Evolutionary conservation across 2,113 vertebrate species (phyloP).

Genomic region (Nycticryphes semicollaris): DNA sequence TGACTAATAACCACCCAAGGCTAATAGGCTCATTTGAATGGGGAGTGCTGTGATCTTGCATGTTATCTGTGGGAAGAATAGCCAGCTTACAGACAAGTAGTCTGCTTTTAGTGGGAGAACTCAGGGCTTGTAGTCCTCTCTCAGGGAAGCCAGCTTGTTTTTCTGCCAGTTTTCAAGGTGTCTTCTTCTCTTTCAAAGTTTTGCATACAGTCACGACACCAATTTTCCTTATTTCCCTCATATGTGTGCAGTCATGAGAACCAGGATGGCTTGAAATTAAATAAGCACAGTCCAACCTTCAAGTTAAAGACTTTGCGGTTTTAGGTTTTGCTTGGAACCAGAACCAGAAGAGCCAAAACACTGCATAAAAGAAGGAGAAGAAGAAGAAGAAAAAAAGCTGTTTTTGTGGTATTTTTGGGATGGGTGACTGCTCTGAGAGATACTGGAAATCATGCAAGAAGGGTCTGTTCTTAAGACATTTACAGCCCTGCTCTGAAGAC

Average conservation of each 20-base stretch:
- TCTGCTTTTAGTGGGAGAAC: not conserved
- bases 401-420: constrained; percentile 30
- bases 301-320: not conserved
- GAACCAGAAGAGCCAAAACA: constrained; percentile 10
- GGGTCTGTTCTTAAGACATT: constrained; percentile 7
- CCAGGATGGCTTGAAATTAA: not conserved
- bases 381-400: not conserved
- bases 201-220: not conserved
- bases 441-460: constrained; percentile 26
- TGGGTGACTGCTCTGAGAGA: not conserved
- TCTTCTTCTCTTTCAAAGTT: not conserved
- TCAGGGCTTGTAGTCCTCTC: not conserved
- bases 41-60: not conserved
- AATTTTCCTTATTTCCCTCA: not conserved
- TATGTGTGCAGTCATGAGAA: not conserved
- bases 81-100: not conserved
- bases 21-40: not conserved
- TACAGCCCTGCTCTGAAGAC: not conserved
- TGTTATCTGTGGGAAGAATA: not conserved
- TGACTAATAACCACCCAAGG: not conserved
- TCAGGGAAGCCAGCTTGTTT: not conserved
- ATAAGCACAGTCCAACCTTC: not conserved
- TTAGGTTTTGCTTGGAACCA: constrained; percentile 5
- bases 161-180: not conserved
- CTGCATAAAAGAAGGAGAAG: not conserved